Base-by-base conservation (phyloP, 2,888 invertebrate genomes). In the Hirtodrosophila confusa region DNA sequence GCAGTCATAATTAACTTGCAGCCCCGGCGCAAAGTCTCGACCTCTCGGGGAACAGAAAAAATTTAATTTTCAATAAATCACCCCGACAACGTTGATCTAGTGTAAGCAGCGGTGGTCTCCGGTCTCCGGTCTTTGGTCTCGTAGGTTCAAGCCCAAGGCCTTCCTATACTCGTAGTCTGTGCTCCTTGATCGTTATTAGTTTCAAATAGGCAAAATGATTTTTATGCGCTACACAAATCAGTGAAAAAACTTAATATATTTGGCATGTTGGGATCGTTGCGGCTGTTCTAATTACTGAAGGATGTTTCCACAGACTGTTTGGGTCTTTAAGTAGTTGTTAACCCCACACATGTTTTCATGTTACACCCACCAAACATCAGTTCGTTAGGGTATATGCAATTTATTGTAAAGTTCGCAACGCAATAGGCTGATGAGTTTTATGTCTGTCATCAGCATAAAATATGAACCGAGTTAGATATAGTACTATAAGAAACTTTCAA, bases 1-100 rank as follows among this genome's bases (percentile, higher is more conserved):
- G 79, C 80, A 85, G 86, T 75, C 86, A 82, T 86, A 82, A 86
- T 82, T 86, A 86, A 83, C 82, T 86, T 80, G 76, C 78, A 48
- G 79, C 57, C 69, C 68, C 60, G 49, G 27, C 36, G 55, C 60
- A 62, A 74, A 57, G 50, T 53, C 47, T 68, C 73, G 62, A 50
- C 65, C 70, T 67, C 66, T 72, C 44, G 50, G 51, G 43, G 24
- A 10, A 41, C 12, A 3, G 39, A 44, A 40, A 72, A 76, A 71
- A 76, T 82, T 83, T 80, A 80, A 84, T 84, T 86, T 84, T 80
- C 78, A 72, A 74, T 78, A 80, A 80, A 69, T 78, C 83, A 84
- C 74, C 74, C 39, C 45, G 48, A 65, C 65, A 49, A 56, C 53
- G 71, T 51, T 77, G 75, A 68, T 82, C 83, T 68, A 60, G 68